Base-by-base conservation (phyloP, 2,113 vertebrate species). In the Fukomys damarensis region DNA sequence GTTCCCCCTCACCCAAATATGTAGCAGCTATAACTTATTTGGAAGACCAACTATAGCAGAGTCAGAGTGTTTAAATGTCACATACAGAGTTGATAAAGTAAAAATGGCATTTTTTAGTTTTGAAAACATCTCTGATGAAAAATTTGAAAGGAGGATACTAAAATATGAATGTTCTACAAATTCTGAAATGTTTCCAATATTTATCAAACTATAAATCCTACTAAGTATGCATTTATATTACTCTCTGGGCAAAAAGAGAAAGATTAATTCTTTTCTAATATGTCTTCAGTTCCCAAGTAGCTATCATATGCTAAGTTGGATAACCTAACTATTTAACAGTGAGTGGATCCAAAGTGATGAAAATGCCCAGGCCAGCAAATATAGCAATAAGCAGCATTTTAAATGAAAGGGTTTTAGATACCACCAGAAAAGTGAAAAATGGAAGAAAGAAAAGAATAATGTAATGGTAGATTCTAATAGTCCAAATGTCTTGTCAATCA, bases 91-190 rank as follows among this genome's bases (percentile, higher is more conserved):
- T 61, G 52, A 74, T 86, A 54, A 97, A n/a, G 59, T 72, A 8
- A 79, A 83, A 91, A 82, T 79, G 35, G 35, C 54, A 86, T 81
- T 95, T 92, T 94, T 90, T 30, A 7, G n/a, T 54, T 89, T 86
- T 93, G 35, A 2, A 84, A 49, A 92, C 43, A 72, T 80, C 49
- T 90, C 56, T 94, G 54, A 72, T 84, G 35, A 90, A 49, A 66
- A 79, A 56, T 80, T 94, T 95, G 14, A 59, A 89, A 79, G 32
- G 43, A 52, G 74, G 30, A 49, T n/a, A 68, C 0, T 88, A 32
- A 54, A 76, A 49, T 77, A n/a, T 85, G 49, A 91, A 89, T 89
- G 20, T 92, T 91, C 68, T 92, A 8, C n/a, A 92, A 94, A 76
- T 90, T 30, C 68, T 86, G 54, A 92, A 63, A 83, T 86, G 3